phyloP scores from a whole-genome alignment of 2,888 invertebrate genomes.

The Nasonovia ribisnigri region DNA sequence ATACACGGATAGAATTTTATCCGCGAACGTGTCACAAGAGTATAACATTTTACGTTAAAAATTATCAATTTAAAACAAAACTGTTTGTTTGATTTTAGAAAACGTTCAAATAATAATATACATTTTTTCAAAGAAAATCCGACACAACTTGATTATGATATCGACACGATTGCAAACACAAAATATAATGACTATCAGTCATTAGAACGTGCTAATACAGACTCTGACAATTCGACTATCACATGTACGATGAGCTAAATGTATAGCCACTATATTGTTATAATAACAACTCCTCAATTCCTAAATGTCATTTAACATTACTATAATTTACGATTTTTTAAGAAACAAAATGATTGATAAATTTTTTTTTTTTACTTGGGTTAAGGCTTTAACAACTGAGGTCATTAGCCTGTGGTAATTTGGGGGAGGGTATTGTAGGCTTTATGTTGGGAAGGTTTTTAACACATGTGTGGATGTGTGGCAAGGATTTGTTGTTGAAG shows the following conservation, averaged over 20 bases:
- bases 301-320: not conserved
- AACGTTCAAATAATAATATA: not conserved
- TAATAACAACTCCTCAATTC: not conserved
- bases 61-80: not conserved
- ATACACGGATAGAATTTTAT: not conserved
- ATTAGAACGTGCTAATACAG: slow-evolving; percentile 17
- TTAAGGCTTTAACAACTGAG: too few relatives aligned
- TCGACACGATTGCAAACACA: not conserved
- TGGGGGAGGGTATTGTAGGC: too few relatives aligned
- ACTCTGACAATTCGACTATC: slow-evolving; percentile 40
- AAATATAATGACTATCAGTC: not conserved
- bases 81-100: slow-evolving; percentile 9
- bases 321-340: not conserved
- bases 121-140: not conserved
- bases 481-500: too few relatives aligned
- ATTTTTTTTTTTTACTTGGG: too few relatives aligned
- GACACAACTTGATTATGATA: not conserved
- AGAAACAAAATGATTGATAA: not conserved
- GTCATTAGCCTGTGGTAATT: too few relatives aligned
- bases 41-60: not conserved
- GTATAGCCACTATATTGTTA: not conserved
- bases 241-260: slow-evolving; percentile 41
- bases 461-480: too few relatives aligned
- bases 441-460: too few relatives aligned
- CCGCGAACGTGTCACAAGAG: not conserved